These are phyloP conservation scores for Larimichthys crocea DNA, from an alignment of 2,113 vertebrate species.

Conservation along the genomic window DNA sequence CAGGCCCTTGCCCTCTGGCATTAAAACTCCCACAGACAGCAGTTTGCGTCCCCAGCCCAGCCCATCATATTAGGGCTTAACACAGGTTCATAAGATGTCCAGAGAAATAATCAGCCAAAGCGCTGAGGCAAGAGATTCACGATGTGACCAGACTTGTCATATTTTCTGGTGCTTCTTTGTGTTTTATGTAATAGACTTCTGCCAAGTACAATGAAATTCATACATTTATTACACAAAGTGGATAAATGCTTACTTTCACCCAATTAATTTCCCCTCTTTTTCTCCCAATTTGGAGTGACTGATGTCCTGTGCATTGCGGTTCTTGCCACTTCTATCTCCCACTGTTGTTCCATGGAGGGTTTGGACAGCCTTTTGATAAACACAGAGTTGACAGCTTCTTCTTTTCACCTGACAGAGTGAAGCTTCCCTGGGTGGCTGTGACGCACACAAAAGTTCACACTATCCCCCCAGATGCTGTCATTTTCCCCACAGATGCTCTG, in stretches of 20 bases:
- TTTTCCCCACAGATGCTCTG: slow-evolving; percentile 38
- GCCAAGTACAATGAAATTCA: slow-evolving; percentile 23
- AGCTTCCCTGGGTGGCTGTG: slow-evolving; percentile 46
- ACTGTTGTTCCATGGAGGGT: slow-evolving; percentile 23
- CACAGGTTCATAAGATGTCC: slow-evolving; percentile 37
- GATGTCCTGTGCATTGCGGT: neutral
- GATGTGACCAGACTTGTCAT: neutral
- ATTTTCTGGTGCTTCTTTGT: slow-evolving; percentile 10
- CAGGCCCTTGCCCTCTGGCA: slow-evolving; percentile 42
- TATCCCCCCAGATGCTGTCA: slow-evolving; percentile 37
- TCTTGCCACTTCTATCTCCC: slow-evolving; percentile 12
- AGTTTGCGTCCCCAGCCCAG: slow-evolving; percentile 44
- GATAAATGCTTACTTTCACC: slow-evolving; percentile 10
- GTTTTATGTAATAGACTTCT: slow-evolving; percentile 32
- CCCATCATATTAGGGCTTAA: slow-evolving; percentile 46
- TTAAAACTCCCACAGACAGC: slow-evolving; percentile 44
- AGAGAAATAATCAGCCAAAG: slow-evolving; percentile 23
- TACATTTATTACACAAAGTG: slow-evolving; percentile 14
- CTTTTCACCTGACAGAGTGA: slow-evolving; percentile 57
- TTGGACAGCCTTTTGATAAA: slow-evolving; percentile 49
- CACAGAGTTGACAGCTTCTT: slow-evolving; percentile 53
- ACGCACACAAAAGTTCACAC: slow-evolving; percentile 36
- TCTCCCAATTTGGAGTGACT: slow-evolving; percentile 4
- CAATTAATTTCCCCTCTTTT: neutral
- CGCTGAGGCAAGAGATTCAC: slow-evolving; percentile 31